Conservation (phyloP, 2,113 vertebrate genomes). For the Lasiurus borealis region DNA sequence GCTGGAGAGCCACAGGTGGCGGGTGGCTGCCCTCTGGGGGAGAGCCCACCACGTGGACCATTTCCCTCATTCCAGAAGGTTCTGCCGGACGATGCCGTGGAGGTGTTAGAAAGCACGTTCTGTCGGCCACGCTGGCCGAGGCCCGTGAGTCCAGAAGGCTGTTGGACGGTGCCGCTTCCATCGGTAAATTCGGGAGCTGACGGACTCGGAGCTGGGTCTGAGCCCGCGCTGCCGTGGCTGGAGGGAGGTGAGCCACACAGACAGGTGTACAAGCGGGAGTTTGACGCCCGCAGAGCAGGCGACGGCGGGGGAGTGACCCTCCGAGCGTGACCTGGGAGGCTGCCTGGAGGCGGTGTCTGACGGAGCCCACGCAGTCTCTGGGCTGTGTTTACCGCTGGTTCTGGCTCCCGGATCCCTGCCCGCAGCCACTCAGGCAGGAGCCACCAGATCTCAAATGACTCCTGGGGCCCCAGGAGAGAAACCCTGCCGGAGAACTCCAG, state of each 20-base stretch:
- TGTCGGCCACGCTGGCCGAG: rapidly evolving
- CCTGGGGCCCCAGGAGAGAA: neutral
- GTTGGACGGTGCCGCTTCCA: rapidly evolving
- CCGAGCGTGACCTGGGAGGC: neutral
- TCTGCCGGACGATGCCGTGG: neutral
- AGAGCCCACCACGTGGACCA: neutral
- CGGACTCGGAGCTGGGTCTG: neutral
- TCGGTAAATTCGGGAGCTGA: rapidly evolving
- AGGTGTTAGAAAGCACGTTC: too few species aligned
- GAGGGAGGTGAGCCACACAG: neutral
- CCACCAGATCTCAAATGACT: rapidly evolving
- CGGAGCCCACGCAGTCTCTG: rapidly evolving
- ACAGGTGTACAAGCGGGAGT: neutral
- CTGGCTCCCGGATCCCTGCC: neutral
- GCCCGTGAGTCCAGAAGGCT: neutral
- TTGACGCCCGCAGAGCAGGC: neutral
- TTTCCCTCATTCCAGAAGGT: neutral
- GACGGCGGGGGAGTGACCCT: rapidly evolving
- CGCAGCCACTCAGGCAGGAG: neutral
- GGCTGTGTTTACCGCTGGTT: neutral
- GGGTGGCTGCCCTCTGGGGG: rapidly evolving
- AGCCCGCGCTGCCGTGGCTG: neutral
- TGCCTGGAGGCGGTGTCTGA: neutral
- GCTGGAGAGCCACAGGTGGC: rapidly evolving
- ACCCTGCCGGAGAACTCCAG: neutral